Base-by-base conservation (phyloP, 2,888 invertebrate species). In the Cheilosia urbana region DNA sequence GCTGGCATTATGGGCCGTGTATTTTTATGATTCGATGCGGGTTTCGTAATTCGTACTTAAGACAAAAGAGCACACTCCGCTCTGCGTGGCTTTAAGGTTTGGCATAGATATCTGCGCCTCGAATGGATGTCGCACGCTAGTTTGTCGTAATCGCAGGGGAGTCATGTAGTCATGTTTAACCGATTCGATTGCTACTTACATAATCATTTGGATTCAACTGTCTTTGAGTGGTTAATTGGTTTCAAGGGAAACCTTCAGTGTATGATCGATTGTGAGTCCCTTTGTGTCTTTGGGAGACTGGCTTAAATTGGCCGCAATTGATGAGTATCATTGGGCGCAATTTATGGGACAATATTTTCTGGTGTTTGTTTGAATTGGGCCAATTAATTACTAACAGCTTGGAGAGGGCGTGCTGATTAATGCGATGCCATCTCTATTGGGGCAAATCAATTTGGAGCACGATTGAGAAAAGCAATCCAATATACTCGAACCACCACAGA, bases 11-110 rank as follows among this genome's bases (percentile, higher is more conserved):
- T 81, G 69, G 81, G 76, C 81, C 63, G 51, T 17, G n/a, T 21
- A 34, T 55, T 60, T 60, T 40, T 51, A 66, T 45, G 62, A 78
- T 83, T 72, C 60, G 60, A 68, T 72, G 47, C 21, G 62, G 49
- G 62, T 78, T 78, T 73, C 72, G 78, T 68, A 78, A 77, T 30
- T 83, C 34, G 30, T 57, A 68, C 66, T 72, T 72, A 53, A 72
- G 72, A 72, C 82, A 77, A 77, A 66, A 51, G 63, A 55, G 51
- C 27, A 27, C 27, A 27, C 27, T 27, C 27, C 1, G 27, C 4
- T 27, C 27, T 27, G 27, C 47, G n/a, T 37, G 11, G 53, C 27
- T 17, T 37, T 42, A 37, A 68, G 76, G 76, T 68, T 76, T 65
- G 81, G 57, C 68, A 68, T 40, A 55, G 60, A 75, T 69, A 24